A percentile compares a stretch with the other conserved stretches of the same genome.
These are phyloP conservation scores for Oxyscelio sp. DNA, from an alignment of 2,888 invertebrate species.

Conservation along the genomic window DNA sequence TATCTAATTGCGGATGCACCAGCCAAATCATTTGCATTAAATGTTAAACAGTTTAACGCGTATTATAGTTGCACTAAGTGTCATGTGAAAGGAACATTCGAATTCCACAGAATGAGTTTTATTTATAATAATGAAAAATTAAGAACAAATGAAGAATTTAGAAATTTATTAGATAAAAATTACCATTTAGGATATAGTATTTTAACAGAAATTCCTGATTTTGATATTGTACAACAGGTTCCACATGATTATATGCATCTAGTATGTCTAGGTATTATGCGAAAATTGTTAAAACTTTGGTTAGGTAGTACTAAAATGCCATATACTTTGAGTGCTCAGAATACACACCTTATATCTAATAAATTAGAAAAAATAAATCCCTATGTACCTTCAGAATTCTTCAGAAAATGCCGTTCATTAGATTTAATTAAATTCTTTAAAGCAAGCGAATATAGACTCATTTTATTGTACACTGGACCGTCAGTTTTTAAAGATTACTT, in stretches of 20 bases:
- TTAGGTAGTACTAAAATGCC: not conserved
- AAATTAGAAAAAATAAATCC: not conserved
- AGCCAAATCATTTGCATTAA: not conserved
- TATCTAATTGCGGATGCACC: too few species aligned
- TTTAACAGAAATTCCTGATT: constrained; percentile 1
- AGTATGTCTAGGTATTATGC: not conserved
- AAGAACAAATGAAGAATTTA: not conserved
- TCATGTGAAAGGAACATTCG: not conserved
- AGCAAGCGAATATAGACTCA: constrained; percentile 38
- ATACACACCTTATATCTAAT: not conserved
- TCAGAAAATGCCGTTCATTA: constrained; percentile 20
- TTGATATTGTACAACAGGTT: not conserved
- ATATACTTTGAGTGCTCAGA: not conserved
- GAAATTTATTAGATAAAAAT: not conserved
- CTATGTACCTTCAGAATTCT: constrained; percentile 28
- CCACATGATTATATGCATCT: not conserved
- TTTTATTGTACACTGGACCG: constrained; percentile 46
- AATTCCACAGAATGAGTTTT: not conserved
- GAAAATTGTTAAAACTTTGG: not conserved
- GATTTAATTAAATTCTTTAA: too few species aligned
- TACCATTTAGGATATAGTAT: constrained; percentile 1
- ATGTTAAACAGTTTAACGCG: not conserved
- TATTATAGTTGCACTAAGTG: not conserved
- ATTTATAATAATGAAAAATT: not conserved
- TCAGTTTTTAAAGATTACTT: constrained; percentile 10